These are phyloP conservation scores for Threskiornis aethiopicus DNA, from an alignment of 2,797 vertebrate species.

Conservation along the genomic window DNA sequence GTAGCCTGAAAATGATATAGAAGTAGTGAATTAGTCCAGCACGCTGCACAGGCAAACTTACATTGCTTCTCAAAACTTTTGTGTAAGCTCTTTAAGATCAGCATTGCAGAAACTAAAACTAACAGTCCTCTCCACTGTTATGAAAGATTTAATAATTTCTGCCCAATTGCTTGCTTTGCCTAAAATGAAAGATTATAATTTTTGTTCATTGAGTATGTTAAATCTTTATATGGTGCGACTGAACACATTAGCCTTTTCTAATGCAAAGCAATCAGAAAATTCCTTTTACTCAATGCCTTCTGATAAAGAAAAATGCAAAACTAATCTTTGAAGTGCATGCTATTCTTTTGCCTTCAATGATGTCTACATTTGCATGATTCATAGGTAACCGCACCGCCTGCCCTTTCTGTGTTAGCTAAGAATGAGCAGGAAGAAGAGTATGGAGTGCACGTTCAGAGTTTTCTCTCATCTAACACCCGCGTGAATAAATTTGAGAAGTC, in stretches of 20 bases:
- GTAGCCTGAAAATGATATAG: not conserved
- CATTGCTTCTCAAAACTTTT: not conserved
- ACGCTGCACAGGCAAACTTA: not conserved
- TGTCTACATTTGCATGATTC: not conserved
- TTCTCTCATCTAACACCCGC: not conserved
- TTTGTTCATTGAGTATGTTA: not conserved
- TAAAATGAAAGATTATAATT: not conserved
- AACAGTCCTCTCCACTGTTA: not conserved
- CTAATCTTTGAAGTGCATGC: not conserved
- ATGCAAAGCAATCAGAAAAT: not conserved
- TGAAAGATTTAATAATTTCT: not conserved
- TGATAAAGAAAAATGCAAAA: not conserved
- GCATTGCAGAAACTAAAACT: not conserved
- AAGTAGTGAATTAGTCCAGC: not conserved
- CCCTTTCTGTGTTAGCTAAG: not conserved
- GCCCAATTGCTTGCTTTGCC: not conserved
- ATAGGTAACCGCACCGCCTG: rapidly evolving
- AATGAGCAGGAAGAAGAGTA: not conserved
- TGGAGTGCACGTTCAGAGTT: rapidly evolving
- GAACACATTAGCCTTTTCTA: not conserved
- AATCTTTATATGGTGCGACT: not conserved
- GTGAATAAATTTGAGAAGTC: not conserved
- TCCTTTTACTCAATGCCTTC: not conserved
- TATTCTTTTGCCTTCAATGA: not conserved
- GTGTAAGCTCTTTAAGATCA: not conserved